Conservation (phyloP, 2,797 vertebrate genomes). For the Mormyrops boulengeri region DNA sequence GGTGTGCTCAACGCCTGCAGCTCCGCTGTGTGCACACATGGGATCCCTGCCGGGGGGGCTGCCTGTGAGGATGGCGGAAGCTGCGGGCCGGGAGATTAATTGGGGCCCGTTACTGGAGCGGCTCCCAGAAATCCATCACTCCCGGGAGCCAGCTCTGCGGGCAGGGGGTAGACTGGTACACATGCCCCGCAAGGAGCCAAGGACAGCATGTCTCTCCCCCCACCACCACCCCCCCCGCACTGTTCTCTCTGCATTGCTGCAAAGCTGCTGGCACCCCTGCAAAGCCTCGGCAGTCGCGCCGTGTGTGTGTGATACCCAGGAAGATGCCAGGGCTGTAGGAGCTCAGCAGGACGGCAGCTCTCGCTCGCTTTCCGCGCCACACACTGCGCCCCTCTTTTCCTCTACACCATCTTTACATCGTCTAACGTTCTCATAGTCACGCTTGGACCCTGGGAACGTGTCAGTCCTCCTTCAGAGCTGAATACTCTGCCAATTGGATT, state of each 20-base stretch:
- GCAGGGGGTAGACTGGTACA: neutral
- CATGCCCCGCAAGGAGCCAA: neutral
- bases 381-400: neutral
- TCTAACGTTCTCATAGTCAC: neutral
- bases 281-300: neutral
- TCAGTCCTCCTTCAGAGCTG: neutral
- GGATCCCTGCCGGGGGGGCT: neutral
- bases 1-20: neutral
- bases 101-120: neutral
- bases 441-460: neutral
- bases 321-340: neutral
- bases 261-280: neutral
- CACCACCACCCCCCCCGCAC: neutral
- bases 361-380: neutral
- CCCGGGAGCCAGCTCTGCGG: neutral
- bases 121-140: neutral
- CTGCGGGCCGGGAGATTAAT: neutral
- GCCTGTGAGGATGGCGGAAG: neutral
- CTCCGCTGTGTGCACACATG: neutral
- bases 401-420: neutral
- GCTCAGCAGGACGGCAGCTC: neutral
- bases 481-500: neutral
- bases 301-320: neutral
- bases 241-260: neutral
- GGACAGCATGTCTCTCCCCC: neutral